Percentiles rank a stretch among this genome's conserved stretches.
Evolutionary conservation across 2,888 invertebrate genomes (phyloP).

Genomic region (Kryphioiulus occultus): DNA sequence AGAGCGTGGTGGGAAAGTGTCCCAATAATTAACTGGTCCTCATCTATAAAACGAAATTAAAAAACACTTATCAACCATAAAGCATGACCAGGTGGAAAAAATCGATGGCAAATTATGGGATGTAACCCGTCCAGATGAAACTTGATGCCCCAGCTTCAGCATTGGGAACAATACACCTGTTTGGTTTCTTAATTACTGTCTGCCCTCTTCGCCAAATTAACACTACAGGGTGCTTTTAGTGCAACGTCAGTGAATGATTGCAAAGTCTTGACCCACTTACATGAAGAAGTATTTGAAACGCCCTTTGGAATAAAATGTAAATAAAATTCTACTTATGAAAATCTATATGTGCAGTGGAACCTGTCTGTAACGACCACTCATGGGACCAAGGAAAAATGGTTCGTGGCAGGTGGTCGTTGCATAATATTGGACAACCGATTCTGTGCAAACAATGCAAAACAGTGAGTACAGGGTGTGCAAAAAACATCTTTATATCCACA

Average conservation of each 20-base stretch:
- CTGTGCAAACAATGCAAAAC: too few relatives aligned
- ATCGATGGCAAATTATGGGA: background rate
- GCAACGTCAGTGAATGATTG: background rate
- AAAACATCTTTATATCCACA: too few relatives aligned
- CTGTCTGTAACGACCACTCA: too few relatives aligned
- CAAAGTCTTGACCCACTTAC: background rate
- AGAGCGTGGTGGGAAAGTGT: background rate
- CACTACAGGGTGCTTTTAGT: background rate
- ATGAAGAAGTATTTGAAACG: background rate
- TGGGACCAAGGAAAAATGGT: too few relatives aligned
- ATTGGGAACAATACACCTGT: background rate
- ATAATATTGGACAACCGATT: too few relatives aligned
- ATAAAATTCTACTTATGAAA: too few relatives aligned
- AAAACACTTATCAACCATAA: background rate
- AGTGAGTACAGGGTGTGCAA: too few relatives aligned
- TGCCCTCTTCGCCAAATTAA: background rate
- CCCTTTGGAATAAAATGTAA: too few relatives aligned
- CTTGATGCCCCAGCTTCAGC: background rate
- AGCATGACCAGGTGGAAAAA: background rate
- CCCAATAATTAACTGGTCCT: slow-evolving; percentile 3
- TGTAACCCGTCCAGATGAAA: background rate
- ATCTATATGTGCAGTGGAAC: too few relatives aligned
- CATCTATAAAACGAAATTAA: background rate
- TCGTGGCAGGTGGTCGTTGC: too few relatives aligned
- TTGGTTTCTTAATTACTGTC: background rate